Conservation (phyloP, 2,797 vertebrate genomes). For the Psittacula echo region DNA sequence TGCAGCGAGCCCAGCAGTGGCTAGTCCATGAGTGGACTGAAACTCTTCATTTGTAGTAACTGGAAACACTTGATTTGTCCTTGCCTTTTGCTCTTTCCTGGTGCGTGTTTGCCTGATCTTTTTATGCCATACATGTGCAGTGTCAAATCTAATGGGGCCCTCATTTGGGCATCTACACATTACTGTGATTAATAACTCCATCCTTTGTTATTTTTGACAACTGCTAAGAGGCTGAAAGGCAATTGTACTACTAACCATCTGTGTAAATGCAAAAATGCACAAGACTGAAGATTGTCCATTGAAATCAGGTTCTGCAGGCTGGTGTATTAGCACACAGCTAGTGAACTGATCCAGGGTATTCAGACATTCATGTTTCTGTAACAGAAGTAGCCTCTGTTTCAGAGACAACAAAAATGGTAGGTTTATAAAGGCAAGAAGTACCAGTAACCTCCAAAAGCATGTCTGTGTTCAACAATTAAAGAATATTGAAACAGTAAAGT, state of each 20-base stretch:
- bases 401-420: background rate
- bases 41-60: background rate
- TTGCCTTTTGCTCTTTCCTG: background rate
- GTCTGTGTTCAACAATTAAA: background rate
- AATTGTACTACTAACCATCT: background rate
- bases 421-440: background rate
- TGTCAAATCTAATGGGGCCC: conserved; percentile 14
- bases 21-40: background rate
- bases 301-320: background rate
- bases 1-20: background rate
- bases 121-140: background rate
- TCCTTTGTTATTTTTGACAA: conserved; percentile 55
- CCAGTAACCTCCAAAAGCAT: background rate
- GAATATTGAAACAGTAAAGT: background rate
- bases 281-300: background rate
- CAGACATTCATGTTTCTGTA: background rate
- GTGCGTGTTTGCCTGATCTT: conserved; percentile 11
- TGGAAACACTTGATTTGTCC: background rate
- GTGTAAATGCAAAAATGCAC: background rate
- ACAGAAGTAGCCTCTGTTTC: background rate
- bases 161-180: conserved; percentile 1
- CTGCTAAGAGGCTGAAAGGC: conserved; percentile 26
- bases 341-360: background rate
- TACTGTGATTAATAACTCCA: conserved; percentile 40
- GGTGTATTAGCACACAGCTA: background rate